Evolutionary conservation across 2,888 invertebrate species (phyloP).

Genomic region (Bursaphelenchus okinawaensis): DNA sequence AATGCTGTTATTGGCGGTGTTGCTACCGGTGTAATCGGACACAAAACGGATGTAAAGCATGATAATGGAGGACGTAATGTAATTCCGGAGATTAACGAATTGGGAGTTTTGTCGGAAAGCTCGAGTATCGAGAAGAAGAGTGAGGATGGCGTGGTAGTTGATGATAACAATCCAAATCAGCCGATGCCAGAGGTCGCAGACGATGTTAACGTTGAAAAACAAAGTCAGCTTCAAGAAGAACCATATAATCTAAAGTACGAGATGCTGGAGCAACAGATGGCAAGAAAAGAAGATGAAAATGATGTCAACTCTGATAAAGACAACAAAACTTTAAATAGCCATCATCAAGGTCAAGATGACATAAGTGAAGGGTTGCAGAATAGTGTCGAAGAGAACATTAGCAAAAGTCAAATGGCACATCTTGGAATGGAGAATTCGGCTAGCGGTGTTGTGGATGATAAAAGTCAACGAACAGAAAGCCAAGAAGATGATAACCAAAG

Average conservation of each 20-base stretch:
- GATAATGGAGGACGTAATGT: background rate
- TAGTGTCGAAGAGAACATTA: background rate
- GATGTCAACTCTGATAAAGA: too few species aligned
- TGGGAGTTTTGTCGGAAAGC: too few species aligned
- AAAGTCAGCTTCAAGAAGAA: background rate
- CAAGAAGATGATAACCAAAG: background rate
- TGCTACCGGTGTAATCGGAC: background rate
- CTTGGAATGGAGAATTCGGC: background rate
- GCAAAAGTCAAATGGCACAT: background rate
- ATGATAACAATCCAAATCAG: background rate
- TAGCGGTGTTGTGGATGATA: background rate
- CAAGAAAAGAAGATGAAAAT: too few species aligned
- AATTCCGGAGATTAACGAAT: background rate
- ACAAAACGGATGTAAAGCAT: background rate
- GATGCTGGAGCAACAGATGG: background rate
- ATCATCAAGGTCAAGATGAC: background rate
- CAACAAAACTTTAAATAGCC: too few species aligned
- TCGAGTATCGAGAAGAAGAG: too few species aligned
- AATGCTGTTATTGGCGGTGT: background rate
- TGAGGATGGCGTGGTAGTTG: too few species aligned
- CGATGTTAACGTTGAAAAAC: background rate
- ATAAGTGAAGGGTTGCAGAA: background rate
- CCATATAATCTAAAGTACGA: background rate
- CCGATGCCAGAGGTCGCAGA: too few species aligned
- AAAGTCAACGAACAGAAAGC: background rate